phyloP scores from a whole-genome alignment of 2,888 invertebrate species.

The Acanthacorydalis orientalis region DNA sequence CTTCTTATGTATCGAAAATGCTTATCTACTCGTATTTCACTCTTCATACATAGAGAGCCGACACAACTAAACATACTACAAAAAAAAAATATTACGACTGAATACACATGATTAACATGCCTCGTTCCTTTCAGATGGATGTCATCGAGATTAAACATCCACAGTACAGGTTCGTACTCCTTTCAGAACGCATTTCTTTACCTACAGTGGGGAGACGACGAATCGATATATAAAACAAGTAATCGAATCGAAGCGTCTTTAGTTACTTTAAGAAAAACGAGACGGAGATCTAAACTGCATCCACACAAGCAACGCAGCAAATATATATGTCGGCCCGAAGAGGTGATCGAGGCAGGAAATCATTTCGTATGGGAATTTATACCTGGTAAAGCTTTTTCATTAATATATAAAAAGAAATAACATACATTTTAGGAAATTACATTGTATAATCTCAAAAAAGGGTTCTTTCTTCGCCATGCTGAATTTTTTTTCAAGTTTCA shows the following conservation, averaged over 20 bases:
- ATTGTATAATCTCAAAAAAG: too few species aligned
- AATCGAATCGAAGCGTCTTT: conserved; percentile 40
- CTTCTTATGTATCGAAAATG: too few species aligned
- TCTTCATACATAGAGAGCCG: too few species aligned
- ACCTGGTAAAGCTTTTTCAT: conserved; percentile 40
- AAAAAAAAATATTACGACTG: neutral
- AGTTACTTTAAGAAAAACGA: conserved; percentile 64
- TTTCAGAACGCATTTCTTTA: conserved; percentile 80
- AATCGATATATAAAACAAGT: conserved; percentile 28
- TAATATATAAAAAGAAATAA: too few species aligned
- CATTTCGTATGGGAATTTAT: conserved; percentile 88
- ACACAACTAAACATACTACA: too few species aligned
- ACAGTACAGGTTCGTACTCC: conserved; percentile 65
- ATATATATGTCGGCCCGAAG: conserved; percentile 69
- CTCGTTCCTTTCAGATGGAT: conserved; percentile 28
- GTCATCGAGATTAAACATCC: conserved; percentile 31
- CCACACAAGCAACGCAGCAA: conserved; percentile 85
- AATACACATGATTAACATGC: neutral
- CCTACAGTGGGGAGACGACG: conserved; percentile 63
- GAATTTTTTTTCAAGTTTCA: too few species aligned
- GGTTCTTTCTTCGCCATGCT: too few species aligned
- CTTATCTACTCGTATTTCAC: too few species aligned
- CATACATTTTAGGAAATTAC: too few species aligned
- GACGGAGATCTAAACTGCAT: conserved; percentile 64
- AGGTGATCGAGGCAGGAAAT: conserved; percentile 79